Percentiles rank a stretch among this genome's conserved stretches.
Conservation (phyloP, 2,797 vertebrate species). For the Sarcophilus harrisii region DNA sequence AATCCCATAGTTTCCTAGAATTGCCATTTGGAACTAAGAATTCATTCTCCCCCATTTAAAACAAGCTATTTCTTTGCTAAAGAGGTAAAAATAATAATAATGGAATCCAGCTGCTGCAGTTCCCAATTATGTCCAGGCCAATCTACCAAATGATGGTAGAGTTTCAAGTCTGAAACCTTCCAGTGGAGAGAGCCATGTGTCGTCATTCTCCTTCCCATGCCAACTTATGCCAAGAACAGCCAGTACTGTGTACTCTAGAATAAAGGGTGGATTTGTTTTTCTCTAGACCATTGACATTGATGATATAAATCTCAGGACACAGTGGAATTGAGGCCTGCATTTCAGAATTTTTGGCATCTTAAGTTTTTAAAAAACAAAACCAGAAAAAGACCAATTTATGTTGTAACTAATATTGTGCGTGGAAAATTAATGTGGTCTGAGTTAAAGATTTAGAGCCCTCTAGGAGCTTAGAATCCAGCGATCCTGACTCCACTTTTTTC, state of each 20-base stretch:
- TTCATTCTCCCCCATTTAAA: constrained; percentile 9
- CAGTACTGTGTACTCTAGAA: constrained; percentile 53
- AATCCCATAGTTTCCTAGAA: constrained; percentile 11
- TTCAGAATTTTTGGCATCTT: constrained; percentile 12
- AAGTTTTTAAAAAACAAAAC: constrained; percentile 62
- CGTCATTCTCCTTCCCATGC: constrained; percentile 45
- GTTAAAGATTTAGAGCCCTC: background rate
- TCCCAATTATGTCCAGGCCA: background rate
- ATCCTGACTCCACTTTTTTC: background rate
- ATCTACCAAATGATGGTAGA: background rate
- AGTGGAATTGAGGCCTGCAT: constrained; percentile 44
- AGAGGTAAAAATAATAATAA: constrained; percentile 17
- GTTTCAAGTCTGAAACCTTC: constrained; percentile 34
- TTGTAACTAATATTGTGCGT: background rate
- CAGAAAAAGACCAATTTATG: background rate
- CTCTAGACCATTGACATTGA: constrained; percentile 48
- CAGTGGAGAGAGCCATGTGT: accelerated
- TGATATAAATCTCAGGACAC: constrained; percentile 64
- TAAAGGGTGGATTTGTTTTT: constrained; percentile 63
- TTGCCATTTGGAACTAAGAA: background rate
- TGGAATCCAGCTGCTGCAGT: constrained; percentile 43
- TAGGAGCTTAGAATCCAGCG: background rate
- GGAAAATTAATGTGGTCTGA: constrained; percentile 20
- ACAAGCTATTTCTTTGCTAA: background rate
- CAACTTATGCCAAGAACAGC: constrained; percentile 60